phyloP scores from a whole-genome alignment of 2,888 invertebrate genomes.

The Hypomecis punctinalis region DNA sequence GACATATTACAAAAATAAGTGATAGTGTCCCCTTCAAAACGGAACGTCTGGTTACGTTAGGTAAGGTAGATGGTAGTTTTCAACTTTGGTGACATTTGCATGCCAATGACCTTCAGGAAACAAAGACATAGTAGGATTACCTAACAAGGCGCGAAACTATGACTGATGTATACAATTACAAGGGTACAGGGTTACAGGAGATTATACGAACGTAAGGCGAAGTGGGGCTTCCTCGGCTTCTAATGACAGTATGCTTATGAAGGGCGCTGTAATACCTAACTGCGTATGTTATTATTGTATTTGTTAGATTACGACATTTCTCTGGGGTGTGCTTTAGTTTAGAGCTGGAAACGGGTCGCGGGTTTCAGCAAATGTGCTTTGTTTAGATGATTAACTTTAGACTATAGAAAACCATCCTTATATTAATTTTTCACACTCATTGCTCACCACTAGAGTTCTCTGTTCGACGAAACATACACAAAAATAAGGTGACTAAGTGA shows the following conservation, averaged over 20 bases:
- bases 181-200: constrained; percentile 46
- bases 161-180: constrained; percentile 40
- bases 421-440: too few species aligned
- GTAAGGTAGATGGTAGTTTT: neutral
- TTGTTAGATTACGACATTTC: constrained; percentile 17
- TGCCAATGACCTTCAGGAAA: constrained; percentile 14
- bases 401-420: neutral
- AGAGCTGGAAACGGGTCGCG: constrained; percentile 6
- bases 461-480: too few species aligned
- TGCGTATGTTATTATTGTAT: constrained; percentile 15
- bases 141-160: constrained; percentile 25
- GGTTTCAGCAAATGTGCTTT: constrained; percentile 11
- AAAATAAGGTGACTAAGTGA: too few species aligned
- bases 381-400: neutral
- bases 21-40: too few species aligned
- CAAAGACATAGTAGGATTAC: constrained; percentile 17
- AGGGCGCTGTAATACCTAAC: constrained; percentile 29
- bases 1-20: too few species aligned
- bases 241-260: constrained; percentile 30
- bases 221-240: constrained; percentile 56
- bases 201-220: constrained; percentile 45
- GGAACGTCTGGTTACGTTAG: neutral
- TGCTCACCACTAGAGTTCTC: too few species aligned
- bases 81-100: neutral
- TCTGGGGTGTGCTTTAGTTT: constrained; percentile 5